Evolutionary conservation across 64 coral and sea anemone species (phyloP).

Genomic region (Catalaphyllia jardinei): DNA sequence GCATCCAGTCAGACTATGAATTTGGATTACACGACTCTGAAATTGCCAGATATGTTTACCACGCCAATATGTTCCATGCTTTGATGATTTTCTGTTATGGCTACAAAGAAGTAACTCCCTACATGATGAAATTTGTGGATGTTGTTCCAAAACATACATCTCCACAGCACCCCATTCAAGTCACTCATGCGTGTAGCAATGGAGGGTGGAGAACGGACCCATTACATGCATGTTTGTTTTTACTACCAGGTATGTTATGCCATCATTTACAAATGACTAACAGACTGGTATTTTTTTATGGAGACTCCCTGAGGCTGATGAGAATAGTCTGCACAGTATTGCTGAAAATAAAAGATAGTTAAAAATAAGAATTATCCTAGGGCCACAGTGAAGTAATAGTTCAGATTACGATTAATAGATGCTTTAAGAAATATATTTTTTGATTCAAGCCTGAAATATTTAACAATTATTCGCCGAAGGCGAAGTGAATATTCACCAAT

Average conservation of each 20-base stretch:
- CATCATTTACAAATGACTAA: not conserved
- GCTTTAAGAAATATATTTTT: no score
- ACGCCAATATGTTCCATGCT: not conserved
- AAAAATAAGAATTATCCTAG: no score
- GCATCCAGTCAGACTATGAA: not conserved
- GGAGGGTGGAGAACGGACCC: conserved; percentile 6
- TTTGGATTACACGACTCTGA: not conserved
- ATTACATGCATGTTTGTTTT: conserved; percentile 32
- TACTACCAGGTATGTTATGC: conserved; percentile 2
- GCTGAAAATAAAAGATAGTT: no score
- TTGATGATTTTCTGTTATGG: not conserved
- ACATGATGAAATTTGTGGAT: conserved; percentile 36
- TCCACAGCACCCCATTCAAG: not conserved
- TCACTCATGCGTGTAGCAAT: conserved; percentile 30
- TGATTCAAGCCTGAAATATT: no score
- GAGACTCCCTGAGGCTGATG: no score
- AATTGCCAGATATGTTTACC: no score
- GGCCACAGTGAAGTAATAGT: no score
- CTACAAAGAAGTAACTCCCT: not conserved
- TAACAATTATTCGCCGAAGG: no score
- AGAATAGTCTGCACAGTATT: no score
- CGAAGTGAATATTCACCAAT: no score
- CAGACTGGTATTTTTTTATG: no score
- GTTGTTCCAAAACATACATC: conserved; percentile 25
- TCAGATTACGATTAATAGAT: no score